Evolutionary conservation across 2,888 invertebrate genomes (phyloP), one percentile per base, ranked within the genome.

Genomic region (Margaritifera margaritifera): DNA sequence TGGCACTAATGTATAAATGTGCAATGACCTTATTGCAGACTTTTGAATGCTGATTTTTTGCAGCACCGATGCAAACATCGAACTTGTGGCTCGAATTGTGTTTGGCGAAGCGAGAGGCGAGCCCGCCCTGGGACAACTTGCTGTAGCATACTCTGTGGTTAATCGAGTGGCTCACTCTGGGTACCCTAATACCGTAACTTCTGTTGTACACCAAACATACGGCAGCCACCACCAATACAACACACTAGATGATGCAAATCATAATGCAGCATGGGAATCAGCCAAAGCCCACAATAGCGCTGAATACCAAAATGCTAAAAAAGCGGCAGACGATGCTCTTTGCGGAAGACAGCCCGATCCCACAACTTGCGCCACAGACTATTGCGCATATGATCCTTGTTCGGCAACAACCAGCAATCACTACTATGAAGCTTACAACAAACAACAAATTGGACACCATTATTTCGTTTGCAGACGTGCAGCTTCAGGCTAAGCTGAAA

Each of bases 41-140:
- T 42, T 42, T 42, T 15, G 15, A 42, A 42, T 42, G 42, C 42
- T 42, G 42, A 42, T 42, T 42, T 15, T 59, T 22, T 59, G 8
- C 25, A 67, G 62, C 50, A 67, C 67, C 4, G 25, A 24, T 24
- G 62, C 24, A 1, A 31, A 67, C 25, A 62, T 25, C 56, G 42
- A 67, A 19, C 55, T 67, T 22, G 58, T 69, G 3, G 69, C 59
- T n/a, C 59, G 72, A 11, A 64, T 72, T 2, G 72, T 72, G 6
- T 69, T 64, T 54, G 72, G 72, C 8, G 72, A 72, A 53, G 72
- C 72, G 11, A 51, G 69, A 57, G 72, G 69, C 4, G 69, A 72
- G 62, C 51, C 69, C n/a, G 22, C 54, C 15, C 25, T 18, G 15
- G 72, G 68, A 19, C 68, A 72, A 54, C 50, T 68, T 1, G 72